Evolutionary conservation across 2,797 vertebrate genomes (phyloP).

Genomic region (Brachyalestes nurse): DNA sequence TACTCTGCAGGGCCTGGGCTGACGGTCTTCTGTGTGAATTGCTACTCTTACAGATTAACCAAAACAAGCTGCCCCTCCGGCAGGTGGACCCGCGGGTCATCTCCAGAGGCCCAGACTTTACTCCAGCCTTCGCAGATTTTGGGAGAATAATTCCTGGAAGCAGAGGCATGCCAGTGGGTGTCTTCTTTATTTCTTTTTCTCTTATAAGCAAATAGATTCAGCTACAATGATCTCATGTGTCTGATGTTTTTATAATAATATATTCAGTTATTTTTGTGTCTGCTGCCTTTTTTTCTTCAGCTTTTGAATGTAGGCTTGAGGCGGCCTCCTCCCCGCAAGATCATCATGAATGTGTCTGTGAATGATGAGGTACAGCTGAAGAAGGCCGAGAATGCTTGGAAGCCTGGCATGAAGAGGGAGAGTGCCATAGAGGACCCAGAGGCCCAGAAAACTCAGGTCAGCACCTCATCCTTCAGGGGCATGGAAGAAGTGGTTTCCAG

Average conservation of each 20-base stretch:
- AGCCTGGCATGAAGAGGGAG: slow-evolving; percentile 83
- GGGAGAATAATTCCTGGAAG: slow-evolving; percentile 79
- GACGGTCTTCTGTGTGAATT: background rate
- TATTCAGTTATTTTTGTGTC: background rate
- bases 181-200: background rate
- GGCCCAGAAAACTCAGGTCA: slow-evolving; percentile 80
- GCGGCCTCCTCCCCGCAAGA: slow-evolving; percentile 79
- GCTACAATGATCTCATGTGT: too few species aligned
- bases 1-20: background rate
- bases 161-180: slow-evolving; percentile 82
- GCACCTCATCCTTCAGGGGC: slow-evolving; percentile 6
- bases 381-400: slow-evolving; percentile 88
- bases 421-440: slow-evolving; percentile 72
- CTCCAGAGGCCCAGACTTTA: slow-evolving; percentile 87
- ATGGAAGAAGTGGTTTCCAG: background rate
- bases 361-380: slow-evolving; percentile 85
- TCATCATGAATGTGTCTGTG: slow-evolving; percentile 84
- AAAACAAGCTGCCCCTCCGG: slow-evolving; percentile 81
- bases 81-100: slow-evolving; percentile 83
- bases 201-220: background rate
- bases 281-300: slow-evolving; percentile 28
- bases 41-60: slow-evolving; percentile 79
- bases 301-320: slow-evolving; percentile 65
- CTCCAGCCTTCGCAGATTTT: slow-evolving; percentile 87
- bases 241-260: background rate